Evolutionary conservation across 2,888 invertebrate species (phyloP).

Genomic region (Ceratothoa steindachneri): DNA sequence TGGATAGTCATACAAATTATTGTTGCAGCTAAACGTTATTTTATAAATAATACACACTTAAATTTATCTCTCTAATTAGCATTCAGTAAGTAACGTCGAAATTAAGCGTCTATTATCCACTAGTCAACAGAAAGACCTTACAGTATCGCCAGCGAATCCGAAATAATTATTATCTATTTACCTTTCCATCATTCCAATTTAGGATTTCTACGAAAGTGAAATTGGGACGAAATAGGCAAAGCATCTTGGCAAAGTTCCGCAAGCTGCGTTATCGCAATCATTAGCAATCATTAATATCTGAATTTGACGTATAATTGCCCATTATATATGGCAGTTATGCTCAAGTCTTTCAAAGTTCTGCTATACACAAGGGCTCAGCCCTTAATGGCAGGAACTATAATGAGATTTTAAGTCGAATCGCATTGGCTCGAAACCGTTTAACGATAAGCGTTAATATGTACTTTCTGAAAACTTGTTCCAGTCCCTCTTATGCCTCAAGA

Average conservation of each 20-base stretch:
- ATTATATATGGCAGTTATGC: slow-evolving; percentile 13
- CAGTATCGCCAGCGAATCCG: not conserved
- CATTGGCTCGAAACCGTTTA: not conserved
- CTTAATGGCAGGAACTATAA: not conserved
- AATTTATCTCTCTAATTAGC: too few species aligned
- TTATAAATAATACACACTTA: too few species aligned
- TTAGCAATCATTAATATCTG: slow-evolving; percentile 10
- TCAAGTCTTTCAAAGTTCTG: slow-evolving; percentile 1
- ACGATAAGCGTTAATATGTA: not conserved
- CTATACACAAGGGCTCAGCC: slow-evolving; percentile 5
- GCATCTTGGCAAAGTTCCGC: not conserved
- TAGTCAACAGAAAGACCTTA: not conserved
- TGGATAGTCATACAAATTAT: too few species aligned
- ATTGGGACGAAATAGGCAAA: not conserved
- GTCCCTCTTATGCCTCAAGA: too few species aligned
- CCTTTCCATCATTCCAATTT: not conserved
- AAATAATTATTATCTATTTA: slow-evolving; percentile 10
- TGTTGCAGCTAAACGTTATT: too few species aligned
- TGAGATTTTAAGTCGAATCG: slow-evolving; percentile 8
- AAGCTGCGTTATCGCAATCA: slow-evolving; percentile 3
- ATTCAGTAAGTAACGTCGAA: not conserved
- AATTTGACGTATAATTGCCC: slow-evolving; percentile 13
- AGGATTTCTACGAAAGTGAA: not conserved
- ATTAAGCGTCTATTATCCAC: not conserved
- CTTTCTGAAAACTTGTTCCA: not conserved